Percentiles rank a stretch among this genome's conserved stretches.
phyloP scores from a whole-genome alignment of 2,888 invertebrate species.

The Cabera pusaria region DNA sequence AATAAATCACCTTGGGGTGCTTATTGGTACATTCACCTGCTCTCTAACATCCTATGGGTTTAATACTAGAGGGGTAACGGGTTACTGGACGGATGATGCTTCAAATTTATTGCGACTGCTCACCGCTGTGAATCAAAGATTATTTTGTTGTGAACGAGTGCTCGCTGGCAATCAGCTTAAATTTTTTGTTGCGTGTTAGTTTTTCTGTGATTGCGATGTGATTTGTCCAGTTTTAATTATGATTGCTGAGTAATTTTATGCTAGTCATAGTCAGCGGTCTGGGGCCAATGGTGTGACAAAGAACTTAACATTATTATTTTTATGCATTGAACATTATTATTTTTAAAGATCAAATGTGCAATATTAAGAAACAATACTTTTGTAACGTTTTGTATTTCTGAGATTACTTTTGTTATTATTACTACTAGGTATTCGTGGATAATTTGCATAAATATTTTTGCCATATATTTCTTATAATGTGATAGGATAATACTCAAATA shows the following conservation, averaged over 20 bases:
- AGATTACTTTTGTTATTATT: too few relatives aligned
- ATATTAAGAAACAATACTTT: too few relatives aligned
- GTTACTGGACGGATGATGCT: conserved; percentile 42
- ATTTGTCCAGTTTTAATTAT: not conserved
- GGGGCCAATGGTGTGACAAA: too few relatives aligned
- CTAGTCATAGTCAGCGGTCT: not conserved
- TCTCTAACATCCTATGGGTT: conserved; percentile 39
- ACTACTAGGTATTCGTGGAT: too few relatives aligned
- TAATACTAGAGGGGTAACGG: conserved; percentile 38
- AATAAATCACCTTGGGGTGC: conserved; percentile 62
- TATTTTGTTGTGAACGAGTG: conserved; percentile 23
- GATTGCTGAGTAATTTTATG: conserved; percentile 1
- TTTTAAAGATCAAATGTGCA: too few relatives aligned
- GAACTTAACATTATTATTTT: too few relatives aligned
- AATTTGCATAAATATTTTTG: too few relatives aligned
- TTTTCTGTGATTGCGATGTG: conserved; percentile 5
- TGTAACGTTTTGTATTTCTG: too few relatives aligned
- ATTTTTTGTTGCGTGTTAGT: conserved; percentile 19
- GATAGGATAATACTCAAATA: too few relatives aligned
- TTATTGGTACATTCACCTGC: conserved; percentile 63
- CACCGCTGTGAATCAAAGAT: conserved; percentile 26
- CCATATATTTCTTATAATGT: too few relatives aligned
- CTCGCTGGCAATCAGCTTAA: conserved; percentile 31
- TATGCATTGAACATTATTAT: too few relatives aligned
- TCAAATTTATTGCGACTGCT: conserved; percentile 33